Conservation (phyloP, 1,140 invertebrate genomes). For the Heliconius eleuchia region DNA sequence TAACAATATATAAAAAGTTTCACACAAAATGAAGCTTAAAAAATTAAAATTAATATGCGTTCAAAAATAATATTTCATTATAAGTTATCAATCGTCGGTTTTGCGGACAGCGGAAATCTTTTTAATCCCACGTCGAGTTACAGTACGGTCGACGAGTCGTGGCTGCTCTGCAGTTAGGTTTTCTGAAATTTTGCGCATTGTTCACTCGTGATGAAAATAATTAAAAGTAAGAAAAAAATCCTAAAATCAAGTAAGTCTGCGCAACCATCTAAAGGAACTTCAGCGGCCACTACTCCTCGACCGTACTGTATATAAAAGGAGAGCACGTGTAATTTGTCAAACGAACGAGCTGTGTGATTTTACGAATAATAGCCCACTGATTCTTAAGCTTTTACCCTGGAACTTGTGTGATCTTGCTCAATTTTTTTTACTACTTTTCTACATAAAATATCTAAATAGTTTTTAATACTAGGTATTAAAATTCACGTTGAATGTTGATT, state of each 20-base stretch:
- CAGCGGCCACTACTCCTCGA: too few species aligned
- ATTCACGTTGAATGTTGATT: too few species aligned
- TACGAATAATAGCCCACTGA: conserved; percentile 32
- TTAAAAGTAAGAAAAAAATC: too few species aligned
- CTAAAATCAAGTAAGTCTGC: too few species aligned
- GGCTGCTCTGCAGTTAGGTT: too few species aligned
- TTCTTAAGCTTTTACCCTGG: conserved; percentile 1
- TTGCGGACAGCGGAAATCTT: conserved; percentile 30
- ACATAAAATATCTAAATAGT: background rate
- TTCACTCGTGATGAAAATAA: too few species aligned
- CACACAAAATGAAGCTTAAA: background rate
- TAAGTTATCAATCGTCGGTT: conserved; percentile 24
- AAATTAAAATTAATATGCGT: conserved; percentile 14
- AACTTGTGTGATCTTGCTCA: background rate
- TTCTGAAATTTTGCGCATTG: too few species aligned
- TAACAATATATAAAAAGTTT: background rate
- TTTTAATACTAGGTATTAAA: too few species aligned
- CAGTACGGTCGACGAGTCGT: too few species aligned
- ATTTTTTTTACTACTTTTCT: background rate
- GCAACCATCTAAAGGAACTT: too few species aligned
- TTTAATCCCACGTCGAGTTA: conserved; percentile 36
- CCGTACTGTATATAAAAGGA: conserved; percentile 24
- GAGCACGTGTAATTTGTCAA: conserved; percentile 39
- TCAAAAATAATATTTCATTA: conserved; percentile 12
- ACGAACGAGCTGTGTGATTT: conserved; percentile 36